phyloP scores from a whole-genome alignment of 2,888 invertebrate genomes.

The Pyrocoelia pectoralis region DNA sequence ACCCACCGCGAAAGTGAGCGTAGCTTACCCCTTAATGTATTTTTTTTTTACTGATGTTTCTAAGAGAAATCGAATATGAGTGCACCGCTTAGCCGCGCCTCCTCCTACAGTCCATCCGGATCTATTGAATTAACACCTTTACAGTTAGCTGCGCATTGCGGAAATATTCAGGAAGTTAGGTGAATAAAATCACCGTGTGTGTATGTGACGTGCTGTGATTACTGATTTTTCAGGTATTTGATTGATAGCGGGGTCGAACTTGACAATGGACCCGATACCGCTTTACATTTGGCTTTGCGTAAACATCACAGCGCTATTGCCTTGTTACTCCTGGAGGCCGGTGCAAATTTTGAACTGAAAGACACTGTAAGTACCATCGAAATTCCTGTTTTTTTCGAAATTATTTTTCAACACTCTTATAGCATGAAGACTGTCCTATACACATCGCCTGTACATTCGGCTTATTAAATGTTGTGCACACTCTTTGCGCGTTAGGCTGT shows the following conservation, averaged over 20 bases:
- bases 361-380: constrained; percentile 58
- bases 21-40: neutral
- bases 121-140: constrained; percentile 53
- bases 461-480: constrained; percentile 64
- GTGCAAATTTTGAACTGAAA: constrained; percentile 65
- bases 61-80: constrained; percentile 22
- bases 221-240: constrained; percentile 47
- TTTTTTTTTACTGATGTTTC: neutral
- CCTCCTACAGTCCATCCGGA: constrained; percentile 52
- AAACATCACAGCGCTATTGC: constrained; percentile 66
- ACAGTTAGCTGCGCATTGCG: constrained; percentile 53
- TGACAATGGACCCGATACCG: constrained; percentile 60
- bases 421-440: constrained; percentile 68
- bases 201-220: too few relatives aligned
- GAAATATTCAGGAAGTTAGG: constrained; percentile 54
- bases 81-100: constrained; percentile 38
- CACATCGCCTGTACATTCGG: constrained; percentile 67
- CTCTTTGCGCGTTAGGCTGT: constrained; percentile 67
- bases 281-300: constrained; percentile 68
- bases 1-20: neutral
- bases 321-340: constrained; percentile 66
- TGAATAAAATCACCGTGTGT: constrained; percentile 33
- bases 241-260: constrained; percentile 56
- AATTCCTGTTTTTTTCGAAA: neutral
- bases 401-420: constrained; percentile 37